These are phyloP conservation scores for Leptopterna dolabrata DNA, from an alignment of 2,888 invertebrate genomes.

Conservation along the genomic window DNA sequence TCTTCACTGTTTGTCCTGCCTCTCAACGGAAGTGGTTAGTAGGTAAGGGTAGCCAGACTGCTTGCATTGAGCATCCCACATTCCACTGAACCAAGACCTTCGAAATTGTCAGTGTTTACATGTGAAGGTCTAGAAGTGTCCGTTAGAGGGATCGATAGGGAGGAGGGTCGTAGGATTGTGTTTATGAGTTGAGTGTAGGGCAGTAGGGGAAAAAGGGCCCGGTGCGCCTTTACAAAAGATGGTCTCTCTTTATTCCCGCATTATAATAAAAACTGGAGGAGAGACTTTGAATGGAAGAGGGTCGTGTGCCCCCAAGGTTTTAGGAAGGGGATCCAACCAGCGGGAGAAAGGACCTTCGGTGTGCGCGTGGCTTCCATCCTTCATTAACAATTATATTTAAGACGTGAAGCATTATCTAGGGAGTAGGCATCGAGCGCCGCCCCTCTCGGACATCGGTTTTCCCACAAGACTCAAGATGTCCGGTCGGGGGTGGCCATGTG, in stretches of 20 bases:
- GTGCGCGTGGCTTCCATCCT: constrained; percentile 43
- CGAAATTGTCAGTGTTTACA: not conserved
- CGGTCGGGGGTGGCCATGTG: constrained; percentile 11
- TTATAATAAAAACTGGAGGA: constrained; percentile 54
- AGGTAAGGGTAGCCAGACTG: no score
- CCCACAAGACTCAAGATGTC: constrained; percentile 24
- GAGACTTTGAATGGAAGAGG: constrained; percentile 35
- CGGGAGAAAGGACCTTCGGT: constrained; percentile 15
- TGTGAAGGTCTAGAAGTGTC: constrained; percentile 31
- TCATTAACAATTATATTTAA: constrained; percentile 50
- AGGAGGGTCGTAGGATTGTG: constrained; percentile 40
- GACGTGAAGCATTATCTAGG: constrained; percentile 41
- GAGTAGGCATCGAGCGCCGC: not conserved
- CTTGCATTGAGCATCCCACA: not conserved
- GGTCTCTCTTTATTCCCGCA: constrained; percentile 52
- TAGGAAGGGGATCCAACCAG: constrained; percentile 7
- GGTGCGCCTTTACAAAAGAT: constrained; percentile 52
- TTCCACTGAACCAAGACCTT: not conserved
- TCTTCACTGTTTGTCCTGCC: no score
- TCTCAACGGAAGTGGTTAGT: no score
- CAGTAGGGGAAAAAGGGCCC: constrained; percentile 55
- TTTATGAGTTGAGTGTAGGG: constrained; percentile 54
- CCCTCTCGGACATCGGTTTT: constrained; percentile 13
- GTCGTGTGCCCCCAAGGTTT: constrained; percentile 45
- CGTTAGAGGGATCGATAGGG: constrained; percentile 49